Evolutionary conservation across 2,797 vertebrate species (phyloP).

Genomic region (Peromyscus melanophrys): DNA sequence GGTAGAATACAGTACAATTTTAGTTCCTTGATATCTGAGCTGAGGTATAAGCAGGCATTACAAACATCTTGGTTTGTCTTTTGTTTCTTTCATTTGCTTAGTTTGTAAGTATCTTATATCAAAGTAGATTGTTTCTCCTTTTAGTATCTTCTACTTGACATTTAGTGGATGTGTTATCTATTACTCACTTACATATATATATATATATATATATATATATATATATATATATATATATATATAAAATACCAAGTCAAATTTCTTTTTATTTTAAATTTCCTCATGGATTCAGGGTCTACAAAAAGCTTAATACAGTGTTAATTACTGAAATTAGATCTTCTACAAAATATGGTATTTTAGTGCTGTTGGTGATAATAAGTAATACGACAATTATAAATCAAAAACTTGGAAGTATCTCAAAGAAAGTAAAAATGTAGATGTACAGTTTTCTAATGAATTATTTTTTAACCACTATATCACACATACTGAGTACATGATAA

Average conservation of each 20-base stretch:
- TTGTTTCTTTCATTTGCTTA: background rate
- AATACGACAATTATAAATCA: constrained; percentile 62
- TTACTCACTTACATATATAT: background rate
- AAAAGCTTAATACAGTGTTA: constrained; percentile 57
- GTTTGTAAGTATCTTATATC: background rate
- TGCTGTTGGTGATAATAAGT: constrained; percentile 50
- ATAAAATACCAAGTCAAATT: constrained; percentile 31
- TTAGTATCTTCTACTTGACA: background rate
- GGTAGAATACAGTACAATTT: background rate
- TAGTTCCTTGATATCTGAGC: background rate
- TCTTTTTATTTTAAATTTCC: background rate
- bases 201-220: no score
- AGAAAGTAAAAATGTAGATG: background rate
- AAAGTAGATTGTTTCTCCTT: background rate
- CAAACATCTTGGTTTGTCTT: background rate
- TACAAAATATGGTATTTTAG: constrained; percentile 33
- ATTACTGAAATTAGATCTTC: constrained; percentile 54
- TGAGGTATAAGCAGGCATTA: background rate
- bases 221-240: background rate
- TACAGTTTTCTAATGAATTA: background rate
- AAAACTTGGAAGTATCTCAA: background rate
- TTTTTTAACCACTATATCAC: background rate
- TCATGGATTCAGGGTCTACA: constrained; percentile 40
- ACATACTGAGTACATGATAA: background rate
- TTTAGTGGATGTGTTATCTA: background rate